Percentiles rank a stretch among this genome's conserved stretches.
These are phyloP conservation scores for Scelioninae gen. 1 DNA, from an alignment of 2,888 invertebrate species.

Conservation along the genomic window DNA sequence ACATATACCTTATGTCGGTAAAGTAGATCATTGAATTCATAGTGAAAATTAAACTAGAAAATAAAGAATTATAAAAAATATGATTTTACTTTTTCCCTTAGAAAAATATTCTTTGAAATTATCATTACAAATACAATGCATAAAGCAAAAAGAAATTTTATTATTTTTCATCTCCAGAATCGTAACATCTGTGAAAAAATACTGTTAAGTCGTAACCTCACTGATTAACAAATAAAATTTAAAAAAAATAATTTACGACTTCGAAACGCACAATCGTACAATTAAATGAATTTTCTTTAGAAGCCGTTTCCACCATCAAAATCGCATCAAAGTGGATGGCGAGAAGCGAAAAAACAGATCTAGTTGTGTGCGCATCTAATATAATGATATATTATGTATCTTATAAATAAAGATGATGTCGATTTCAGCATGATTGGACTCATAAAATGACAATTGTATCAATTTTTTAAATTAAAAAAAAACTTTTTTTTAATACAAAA, in stretches of 20 bases:
- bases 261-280: neutral
- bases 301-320: conserved; percentile 17
- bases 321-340: conserved; percentile 1
- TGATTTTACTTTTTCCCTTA: no score
- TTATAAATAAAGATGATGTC: conserved; percentile 16
- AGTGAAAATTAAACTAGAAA: no score
- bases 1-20: no score
- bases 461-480: neutral
- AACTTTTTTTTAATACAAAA: neutral
- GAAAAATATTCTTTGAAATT: no score
- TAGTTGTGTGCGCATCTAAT: conserved; percentile 24
- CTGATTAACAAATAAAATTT: no score
- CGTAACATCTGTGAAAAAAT: conserved; percentile 24
- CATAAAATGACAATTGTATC: conserved; percentile 3
- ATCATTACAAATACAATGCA: no score
- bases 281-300: conserved; percentile 23
- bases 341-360: conserved; percentile 42
- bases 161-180: conserved; percentile 18
- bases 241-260: neutral
- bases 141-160: no score
- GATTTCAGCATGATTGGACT: neutral
- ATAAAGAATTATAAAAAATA: no score
- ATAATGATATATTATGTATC: conserved; percentile 9
- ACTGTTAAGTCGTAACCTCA: conserved; percentile 37
- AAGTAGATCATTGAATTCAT: no score